phyloP scores from a whole-genome alignment of 2,888 invertebrate species.

The Rhagophthalmus giganteus region DNA sequence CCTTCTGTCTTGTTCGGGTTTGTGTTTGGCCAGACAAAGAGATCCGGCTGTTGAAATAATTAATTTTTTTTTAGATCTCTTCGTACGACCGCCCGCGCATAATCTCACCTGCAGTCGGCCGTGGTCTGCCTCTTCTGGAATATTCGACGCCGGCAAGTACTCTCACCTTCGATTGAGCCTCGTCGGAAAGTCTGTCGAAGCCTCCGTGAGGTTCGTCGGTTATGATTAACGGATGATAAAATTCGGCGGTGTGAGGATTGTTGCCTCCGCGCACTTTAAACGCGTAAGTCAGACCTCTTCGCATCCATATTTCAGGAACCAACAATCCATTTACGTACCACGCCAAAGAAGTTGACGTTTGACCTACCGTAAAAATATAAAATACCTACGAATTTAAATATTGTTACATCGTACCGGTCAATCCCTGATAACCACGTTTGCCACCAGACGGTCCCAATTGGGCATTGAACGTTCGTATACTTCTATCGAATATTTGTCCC shows the following conservation, averaged over 20 bases:
- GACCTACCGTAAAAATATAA: too few relatives aligned
- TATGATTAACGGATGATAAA: conserved; percentile 88
- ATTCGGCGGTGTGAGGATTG: conserved; percentile 81
- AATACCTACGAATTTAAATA: too few relatives aligned
- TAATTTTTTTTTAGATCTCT: background rate
- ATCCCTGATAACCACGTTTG: conserved; percentile 73
- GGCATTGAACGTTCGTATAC: conserved; percentile 77
- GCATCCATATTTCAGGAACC: conserved; percentile 83
- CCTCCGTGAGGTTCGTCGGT: conserved; percentile 85
- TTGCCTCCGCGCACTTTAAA: conserved; percentile 84
- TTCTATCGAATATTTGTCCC: conserved; percentile 67
- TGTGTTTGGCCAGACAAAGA: conserved; percentile 72
- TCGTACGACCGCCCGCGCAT: too few relatives aligned
- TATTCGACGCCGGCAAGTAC: conserved; percentile 80
- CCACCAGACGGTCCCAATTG: conserved; percentile 85
- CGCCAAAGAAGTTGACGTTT: conserved; percentile 72
- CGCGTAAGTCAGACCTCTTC: conserved; percentile 81
- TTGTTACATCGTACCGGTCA: conserved; percentile 65
- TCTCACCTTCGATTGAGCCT: conserved; percentile 69
- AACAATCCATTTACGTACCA: conserved; percentile 94
- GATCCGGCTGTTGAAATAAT: conserved; percentile 66
- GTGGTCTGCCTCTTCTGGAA: conserved; percentile 79
- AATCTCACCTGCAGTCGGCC: conserved; percentile 73
- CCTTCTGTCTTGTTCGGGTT: conserved; percentile 69
- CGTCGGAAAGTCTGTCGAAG: conserved; percentile 72